Evolutionary conservation across 2,888 invertebrate species (phyloP).

Genomic region (Ormyrus pomaceus): DNA sequence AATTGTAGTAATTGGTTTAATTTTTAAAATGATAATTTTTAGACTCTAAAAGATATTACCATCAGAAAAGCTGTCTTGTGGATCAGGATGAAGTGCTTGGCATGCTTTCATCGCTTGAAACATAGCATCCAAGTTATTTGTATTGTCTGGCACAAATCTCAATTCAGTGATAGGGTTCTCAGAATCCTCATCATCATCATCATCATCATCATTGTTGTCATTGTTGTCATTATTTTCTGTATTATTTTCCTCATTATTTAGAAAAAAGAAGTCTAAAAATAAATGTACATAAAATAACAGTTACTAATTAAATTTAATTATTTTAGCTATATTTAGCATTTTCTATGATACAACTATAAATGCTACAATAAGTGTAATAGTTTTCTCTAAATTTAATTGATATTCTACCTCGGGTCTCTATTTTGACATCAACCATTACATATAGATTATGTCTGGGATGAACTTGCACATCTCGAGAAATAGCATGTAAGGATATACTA

Average conservation of each 20-base stretch:
- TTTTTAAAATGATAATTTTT: no score
- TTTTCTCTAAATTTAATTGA: constrained; percentile 30
- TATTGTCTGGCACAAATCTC: constrained; percentile 83
- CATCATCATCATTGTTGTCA: constrained; percentile 61
- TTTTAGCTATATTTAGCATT: neutral
- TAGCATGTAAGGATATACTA: constrained; percentile 86
- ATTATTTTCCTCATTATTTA: constrained; percentile 44
- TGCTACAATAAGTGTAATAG: neutral
- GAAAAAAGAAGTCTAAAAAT: no score
- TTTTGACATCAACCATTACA: constrained; percentile 83
- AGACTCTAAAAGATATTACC: constrained; percentile 64
- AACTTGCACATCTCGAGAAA: constrained; percentile 81
- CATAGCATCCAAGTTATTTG: constrained; percentile 80
- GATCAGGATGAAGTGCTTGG: constrained; percentile 89
- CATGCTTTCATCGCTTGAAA: constrained; percentile 87
- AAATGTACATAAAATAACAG: no score
- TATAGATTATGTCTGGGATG: constrained; percentile 85
- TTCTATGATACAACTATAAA: constrained; percentile 6
- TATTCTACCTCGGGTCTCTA: constrained; percentile 78
- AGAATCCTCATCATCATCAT: constrained; percentile 78
- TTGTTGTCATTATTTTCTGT: neutral
- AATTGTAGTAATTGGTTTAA: neutral
- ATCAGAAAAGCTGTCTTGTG: constrained; percentile 79
- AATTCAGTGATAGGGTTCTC: constrained; percentile 82
- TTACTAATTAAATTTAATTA: no score